Base-by-base conservation (phyloP, 30 jellyfish, hydroid and myxozoan species). In the Haliclystus octoradiatus region DNA sequence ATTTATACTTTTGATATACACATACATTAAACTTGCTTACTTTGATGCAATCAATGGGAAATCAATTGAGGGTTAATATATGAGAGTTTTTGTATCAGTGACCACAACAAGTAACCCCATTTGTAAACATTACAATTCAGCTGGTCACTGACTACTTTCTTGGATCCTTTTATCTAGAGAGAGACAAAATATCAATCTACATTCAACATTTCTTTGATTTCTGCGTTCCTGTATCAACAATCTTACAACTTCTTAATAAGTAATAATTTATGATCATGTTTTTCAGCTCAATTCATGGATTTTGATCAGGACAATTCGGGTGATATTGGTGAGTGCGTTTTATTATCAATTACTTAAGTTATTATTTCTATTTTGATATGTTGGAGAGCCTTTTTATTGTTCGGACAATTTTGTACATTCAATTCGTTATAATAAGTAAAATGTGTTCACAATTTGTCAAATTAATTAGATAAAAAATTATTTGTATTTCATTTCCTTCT, bases 241-340 rank as follows among this genome's bases (percentile, higher is more conserved):
- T 15, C 33, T n/a, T 29, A 23, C 23, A 34, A 33, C 5, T n/a
- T 19, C 0, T 0, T 33, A 24, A 4, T 66, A 29, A 69, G 31
- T 66, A 33, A n/a, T 63, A 46, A 12, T 31, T 47, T 62, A 19
- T 53, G 33, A 14, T 12, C 63, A 70, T 24, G 22, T 60, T 63
- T 28, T 28, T 29, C 69, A 88, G 97, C 47, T 9, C 97, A 88
- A 68, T 88, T 88, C 65, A 88, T 88, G 97, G 97, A 88, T 35
- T 88, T 80, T 72, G 97, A 88, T 75, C 60, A 26, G 66, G 86
- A 88, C 66, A 80, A 88, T 49, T 88, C 97, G 33, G 97, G 97
- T 33, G 97, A 88, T 69, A 88, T 88, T 52, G 97, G 97, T 88
- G 31, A 68, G 70, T 34, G 46, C 26, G 40, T 28, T 46, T 19